Base-by-base conservation (phyloP, 2,888 invertebrate species). In the Myopa tessellatipennis region DNA sequence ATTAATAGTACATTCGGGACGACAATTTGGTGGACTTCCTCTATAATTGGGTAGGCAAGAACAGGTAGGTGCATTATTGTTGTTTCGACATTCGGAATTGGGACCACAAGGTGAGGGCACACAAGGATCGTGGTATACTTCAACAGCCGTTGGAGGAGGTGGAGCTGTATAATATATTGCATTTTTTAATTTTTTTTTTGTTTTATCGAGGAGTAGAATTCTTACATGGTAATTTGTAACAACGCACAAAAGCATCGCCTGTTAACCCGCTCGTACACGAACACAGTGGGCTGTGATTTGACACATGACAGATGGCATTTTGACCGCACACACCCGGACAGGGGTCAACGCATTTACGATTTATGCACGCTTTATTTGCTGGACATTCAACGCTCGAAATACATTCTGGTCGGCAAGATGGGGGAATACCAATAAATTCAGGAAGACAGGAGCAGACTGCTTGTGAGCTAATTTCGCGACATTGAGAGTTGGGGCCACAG, bases 201-300 rank as follows among this genome's bases (percentile, higher is more conserved):
- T 18, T 12, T 26, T n/a, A 26, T 4, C 61, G n/a, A 61, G 6
- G 45, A 8, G 0, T 45, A 45, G 1, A 40, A 14, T 14, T 38
- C 79, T 89, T 88, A 89, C 89, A 87, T 89, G 92, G 91, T 76
- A 83, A 78, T 68, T 91, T 90, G 81, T 89, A 90, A 85, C 95
- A 95, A 80, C 91, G 90, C 55, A 92, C 91, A 85, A 95, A 95
- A 55, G 95, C 94, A 91, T 95, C 93, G 60, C 96, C 96, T 77
- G 92, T 92, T 84, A 91, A 92, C 68, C 93, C 92, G 82, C 88
- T 83, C 38, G 90, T 90, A 85, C 95, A 95, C 74, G 92, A 92
- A 87, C 96, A 96, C 83, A 95, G 92, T 4, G 95, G 95, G 86
- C 93, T 94, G 85, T 95, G 95, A 86, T 94, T 94, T 77, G 93